Conservation (phyloP, 2,888 invertebrate genomes). For the Keiferia lycopersicella region DNA sequence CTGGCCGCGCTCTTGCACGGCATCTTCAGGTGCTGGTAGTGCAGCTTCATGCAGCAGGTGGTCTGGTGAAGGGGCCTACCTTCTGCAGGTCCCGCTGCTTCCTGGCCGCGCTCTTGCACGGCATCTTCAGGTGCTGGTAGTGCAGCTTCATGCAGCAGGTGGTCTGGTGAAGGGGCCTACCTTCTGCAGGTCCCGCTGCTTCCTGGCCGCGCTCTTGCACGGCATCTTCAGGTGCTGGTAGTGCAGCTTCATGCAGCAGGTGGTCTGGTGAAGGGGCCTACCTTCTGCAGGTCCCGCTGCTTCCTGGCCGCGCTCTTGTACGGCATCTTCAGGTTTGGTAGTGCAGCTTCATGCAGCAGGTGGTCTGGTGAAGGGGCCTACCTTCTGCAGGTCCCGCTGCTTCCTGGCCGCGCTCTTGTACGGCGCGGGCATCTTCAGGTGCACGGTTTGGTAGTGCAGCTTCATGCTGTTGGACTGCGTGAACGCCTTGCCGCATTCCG, state of each 20-base stretch:
- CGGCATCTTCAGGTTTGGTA: neutral
- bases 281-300: too few relatives aligned
- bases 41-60: too few relatives aligned
- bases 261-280: conserved; percentile 47
- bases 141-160: too few relatives aligned
- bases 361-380: neutral
- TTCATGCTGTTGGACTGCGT: conserved; percentile 67
- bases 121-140: too few relatives aligned
- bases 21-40: too few relatives aligned
- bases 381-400: neutral
- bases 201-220: conserved; percentile 46
- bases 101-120: too few relatives aligned
- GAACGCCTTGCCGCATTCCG: conserved; percentile 59
- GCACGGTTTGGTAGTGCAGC: conserved; percentile 61
- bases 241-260: conserved; percentile 61
- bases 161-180: neutral
- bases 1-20: too few relatives aligned
- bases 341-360: neutral
- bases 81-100: too few relatives aligned
- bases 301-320: too few relatives aligned
- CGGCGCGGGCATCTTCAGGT: conserved; percentile 58
- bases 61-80: too few relatives aligned
- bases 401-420: conserved; percentile 48
- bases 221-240: too few relatives aligned
- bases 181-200: conserved; percentile 23